Evolutionary conservation across 1,140 invertebrate genomes (phyloP).

Genomic region (Dermatophagoides farinae): DNA sequence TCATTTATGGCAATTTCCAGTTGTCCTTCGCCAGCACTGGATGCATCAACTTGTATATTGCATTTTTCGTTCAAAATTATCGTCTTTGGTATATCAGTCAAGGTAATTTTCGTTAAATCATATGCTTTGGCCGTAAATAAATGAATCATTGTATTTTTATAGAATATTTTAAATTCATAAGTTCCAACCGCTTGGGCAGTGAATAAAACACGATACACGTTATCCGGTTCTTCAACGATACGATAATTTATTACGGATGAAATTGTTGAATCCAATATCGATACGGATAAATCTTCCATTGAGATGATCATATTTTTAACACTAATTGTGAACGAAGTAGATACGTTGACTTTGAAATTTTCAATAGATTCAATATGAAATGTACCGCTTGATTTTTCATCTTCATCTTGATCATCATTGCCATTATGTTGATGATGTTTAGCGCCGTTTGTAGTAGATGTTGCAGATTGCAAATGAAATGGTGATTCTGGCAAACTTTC

Average conservation of each 20-base stretch:
- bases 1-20: slow-evolving; percentile 94
- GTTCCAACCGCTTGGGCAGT: slow-evolving; percentile 42
- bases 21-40: slow-evolving; percentile 84
- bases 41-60: slow-evolving; percentile 87
- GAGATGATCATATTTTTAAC: slow-evolving; percentile 39
- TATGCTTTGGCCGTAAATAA: slow-evolving; percentile 78
- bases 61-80: slow-evolving; percentile 74
- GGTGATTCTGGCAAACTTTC: slow-evolving; percentile 75
- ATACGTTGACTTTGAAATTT: slow-evolving; percentile 60
- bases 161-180: slow-evolving; percentile 63
- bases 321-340: slow-evolving; percentile 57
- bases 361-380: slow-evolving; percentile 41
- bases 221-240: slow-evolving; percentile 31
- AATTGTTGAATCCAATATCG: slow-evolving; percentile 17
- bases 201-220: slow-evolving; percentile 68
- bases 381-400: slow-evolving; percentile 29
- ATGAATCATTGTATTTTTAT: slow-evolving; percentile 59
- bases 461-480: slow-evolving; percentile 50
- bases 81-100: slow-evolving; percentile 55
- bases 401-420: slow-evolving; percentile 29
- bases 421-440: not conserved
- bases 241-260: slow-evolving; percentile 19
- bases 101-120: slow-evolving; percentile 68
- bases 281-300: slow-evolving; percentile 34
- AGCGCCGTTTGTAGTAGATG: not conserved